Percentiles rank a stretch among this genome's conserved stretches.
These are phyloP conservation scores for Spatulosminthurus flaviceps DNA, from an alignment of 2,888 invertebrate genomes.

Conservation along the genomic window DNA sequence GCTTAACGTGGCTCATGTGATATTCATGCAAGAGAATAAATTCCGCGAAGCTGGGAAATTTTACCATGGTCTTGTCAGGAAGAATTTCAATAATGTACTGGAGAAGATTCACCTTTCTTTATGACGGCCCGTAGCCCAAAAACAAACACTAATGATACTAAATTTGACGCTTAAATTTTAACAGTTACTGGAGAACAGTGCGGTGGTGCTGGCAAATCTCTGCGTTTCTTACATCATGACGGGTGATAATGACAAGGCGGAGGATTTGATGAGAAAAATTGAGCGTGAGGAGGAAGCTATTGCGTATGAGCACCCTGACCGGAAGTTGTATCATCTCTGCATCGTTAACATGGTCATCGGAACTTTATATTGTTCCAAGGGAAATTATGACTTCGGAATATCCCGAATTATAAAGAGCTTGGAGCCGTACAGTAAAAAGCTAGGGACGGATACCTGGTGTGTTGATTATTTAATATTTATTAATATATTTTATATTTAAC, in stretches of 20 bases:
- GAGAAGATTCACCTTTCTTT: background rate
- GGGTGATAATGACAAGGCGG: conserved; percentile 97
- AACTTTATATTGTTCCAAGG: conserved; percentile 97
- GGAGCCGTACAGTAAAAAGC: conserved; percentile 90
- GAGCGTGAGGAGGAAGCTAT: conserved; percentile 97
- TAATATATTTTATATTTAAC: too few relatives aligned
- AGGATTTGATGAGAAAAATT: conserved; percentile 97
- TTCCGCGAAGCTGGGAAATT: conserved; percentile 98
- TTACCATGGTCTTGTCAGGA: conserved; percentile 96
- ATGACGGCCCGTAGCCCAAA: background rate
- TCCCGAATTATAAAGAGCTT: conserved; percentile 96
- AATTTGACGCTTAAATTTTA: background rate
- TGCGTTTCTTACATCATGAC: conserved; percentile 99
- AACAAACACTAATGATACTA: background rate
- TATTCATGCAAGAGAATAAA: conserved; percentile 99
- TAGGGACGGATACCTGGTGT: conserved; percentile 97
- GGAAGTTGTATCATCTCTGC: conserved; percentile 93
- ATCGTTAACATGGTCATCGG: conserved; percentile 99
- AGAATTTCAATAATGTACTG: conserved; percentile 83
- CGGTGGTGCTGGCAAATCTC: conserved; percentile 97
- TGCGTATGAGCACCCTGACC: conserved; percentile 89
- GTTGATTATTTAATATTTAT: conserved; percentile 31
- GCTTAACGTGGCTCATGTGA: conserved; percentile 96
- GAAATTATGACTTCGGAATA: conserved; percentile 98
- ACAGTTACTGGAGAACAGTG: conserved; percentile 90